Evolutionary conservation across 2,113 vertebrate genomes (phyloP).

Genomic region (Ptilorrhoa leucosticta): DNA sequence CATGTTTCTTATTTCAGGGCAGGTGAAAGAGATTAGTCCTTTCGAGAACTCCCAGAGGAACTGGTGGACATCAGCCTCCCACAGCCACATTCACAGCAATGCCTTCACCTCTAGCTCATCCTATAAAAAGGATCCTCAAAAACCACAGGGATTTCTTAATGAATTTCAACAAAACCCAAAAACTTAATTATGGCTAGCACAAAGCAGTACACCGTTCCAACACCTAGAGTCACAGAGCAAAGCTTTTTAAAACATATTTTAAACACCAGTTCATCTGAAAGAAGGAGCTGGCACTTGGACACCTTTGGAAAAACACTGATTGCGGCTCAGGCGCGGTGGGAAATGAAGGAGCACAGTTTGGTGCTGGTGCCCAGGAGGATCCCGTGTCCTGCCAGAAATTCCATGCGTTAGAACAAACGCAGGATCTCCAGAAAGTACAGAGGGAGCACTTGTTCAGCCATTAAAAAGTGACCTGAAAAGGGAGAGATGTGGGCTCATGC

Average conservation of each 20-base stretch:
- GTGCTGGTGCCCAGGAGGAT: neutral
- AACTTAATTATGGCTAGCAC: neutral
- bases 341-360: neutral
- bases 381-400: neutral
- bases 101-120: neutral
- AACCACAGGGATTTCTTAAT: neutral
- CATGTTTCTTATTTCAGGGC: neutral
- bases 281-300: neutral
- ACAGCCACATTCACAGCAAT: rapidly evolving
- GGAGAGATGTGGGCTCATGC: neutral
- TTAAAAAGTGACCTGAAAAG: neutral
- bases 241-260: neutral
- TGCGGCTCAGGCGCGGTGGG: neutral
- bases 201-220: rapidly evolving
- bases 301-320: neutral
- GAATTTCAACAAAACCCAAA: neutral
- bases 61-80: neutral
- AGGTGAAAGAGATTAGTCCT: neutral
- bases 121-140: neutral
- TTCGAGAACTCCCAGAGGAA: neutral
- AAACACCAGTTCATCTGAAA: neutral
- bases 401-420: neutral
- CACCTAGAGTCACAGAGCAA: neutral
- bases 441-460: neutral
- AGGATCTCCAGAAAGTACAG: neutral